Percentiles rank a stretch among this genome's conserved stretches.
These are phyloP conservation scores for Pedetes capensis DNA, from an alignment of 2,113 vertebrate genomes.

Conservation along the genomic window DNA sequence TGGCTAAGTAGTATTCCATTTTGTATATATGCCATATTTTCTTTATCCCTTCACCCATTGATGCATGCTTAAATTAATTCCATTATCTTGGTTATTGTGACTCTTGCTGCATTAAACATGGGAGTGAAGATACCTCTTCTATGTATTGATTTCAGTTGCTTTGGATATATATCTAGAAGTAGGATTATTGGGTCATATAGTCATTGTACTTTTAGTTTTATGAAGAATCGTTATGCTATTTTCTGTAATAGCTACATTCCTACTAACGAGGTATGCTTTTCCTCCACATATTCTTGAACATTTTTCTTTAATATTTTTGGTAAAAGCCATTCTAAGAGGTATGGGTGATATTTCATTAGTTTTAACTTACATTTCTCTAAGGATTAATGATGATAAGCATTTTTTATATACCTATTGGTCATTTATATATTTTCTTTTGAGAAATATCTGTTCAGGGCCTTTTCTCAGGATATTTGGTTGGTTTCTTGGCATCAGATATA, in stretches of 20 bases:
- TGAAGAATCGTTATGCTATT: neutral
- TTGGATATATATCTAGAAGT: neutral
- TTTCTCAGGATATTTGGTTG: neutral
- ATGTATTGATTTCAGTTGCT: neutral
- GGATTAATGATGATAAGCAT: neutral
- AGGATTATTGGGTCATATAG: neutral
- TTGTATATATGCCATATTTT: neutral
- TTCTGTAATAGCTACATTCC: neutral
- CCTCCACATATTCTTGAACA: neutral
- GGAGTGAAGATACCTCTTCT: neutral
- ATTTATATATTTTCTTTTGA: neutral
- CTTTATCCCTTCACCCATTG: neutral
- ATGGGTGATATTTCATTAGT: neutral
- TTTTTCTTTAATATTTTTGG: neutral
- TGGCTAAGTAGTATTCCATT: neutral
- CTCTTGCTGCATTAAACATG: neutral
- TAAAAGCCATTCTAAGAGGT: neutral
- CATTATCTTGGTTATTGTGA: neutral
- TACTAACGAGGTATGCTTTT: neutral
- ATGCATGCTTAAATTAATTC: neutral
- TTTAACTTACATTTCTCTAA: neutral
- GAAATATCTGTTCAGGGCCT: neutral
- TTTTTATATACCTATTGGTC: neutral
- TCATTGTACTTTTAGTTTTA: too few relatives aligned
- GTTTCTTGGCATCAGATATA: neutral